phyloP scores from a whole-genome alignment of 2,113 vertebrate species.

The Machaerirhynchus nigripectus region DNA sequence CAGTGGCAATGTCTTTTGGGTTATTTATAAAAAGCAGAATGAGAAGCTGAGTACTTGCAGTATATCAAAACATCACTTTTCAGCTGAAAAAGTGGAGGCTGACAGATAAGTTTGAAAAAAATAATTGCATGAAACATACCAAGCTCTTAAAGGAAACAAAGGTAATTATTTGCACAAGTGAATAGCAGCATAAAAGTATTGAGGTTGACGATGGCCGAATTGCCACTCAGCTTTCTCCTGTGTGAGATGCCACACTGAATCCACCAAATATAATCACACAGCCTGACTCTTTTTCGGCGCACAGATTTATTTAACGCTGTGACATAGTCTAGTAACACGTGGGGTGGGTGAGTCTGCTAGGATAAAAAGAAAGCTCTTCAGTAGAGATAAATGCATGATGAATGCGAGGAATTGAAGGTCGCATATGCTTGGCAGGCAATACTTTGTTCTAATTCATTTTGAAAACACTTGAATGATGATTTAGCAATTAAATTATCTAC shows the following conservation, averaged over 20 bases:
- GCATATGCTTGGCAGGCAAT: neutral
- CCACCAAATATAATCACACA: neutral
- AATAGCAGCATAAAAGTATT: neutral
- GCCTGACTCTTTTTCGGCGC: neutral
- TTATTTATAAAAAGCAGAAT: neutral
- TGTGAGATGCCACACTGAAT: neutral
- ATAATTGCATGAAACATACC: neutral
- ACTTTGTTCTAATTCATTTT: constrained; percentile 7
- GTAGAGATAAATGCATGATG: neutral
- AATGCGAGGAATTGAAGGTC: neutral
- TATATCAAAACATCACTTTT: neutral
- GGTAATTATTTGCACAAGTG: neutral
- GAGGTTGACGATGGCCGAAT: neutral
- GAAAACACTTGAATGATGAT: neutral
- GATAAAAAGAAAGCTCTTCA: neutral
- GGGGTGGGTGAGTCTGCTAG: neutral
- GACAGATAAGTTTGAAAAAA: neutral
- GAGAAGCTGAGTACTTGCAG: neutral
- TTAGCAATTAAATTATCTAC: neutral
- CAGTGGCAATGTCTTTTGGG: neutral
- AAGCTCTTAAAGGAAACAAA: neutral
- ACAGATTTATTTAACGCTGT: neutral
- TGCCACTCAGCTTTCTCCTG: neutral
- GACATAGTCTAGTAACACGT: neutral
- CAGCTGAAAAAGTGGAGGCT: neutral